Evolutionary conservation across 2,113 vertebrate species (phyloP).

Genomic region (Fukomys damarensis): DNA sequence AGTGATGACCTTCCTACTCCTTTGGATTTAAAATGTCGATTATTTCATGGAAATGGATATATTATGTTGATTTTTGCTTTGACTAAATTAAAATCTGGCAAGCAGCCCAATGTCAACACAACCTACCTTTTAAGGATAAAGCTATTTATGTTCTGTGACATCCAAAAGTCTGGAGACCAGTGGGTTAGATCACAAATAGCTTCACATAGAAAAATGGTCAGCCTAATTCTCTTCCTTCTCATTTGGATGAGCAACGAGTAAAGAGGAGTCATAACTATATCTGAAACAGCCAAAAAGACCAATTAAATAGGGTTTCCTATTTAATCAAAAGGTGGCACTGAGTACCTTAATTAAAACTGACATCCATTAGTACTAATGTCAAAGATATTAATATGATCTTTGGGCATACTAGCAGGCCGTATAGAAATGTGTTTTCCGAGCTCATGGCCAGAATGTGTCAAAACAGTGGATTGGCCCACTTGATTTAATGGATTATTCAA

Average conservation of each 20-base stretch:
- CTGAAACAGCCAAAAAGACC: conserved; percentile 1
- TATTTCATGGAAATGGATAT: neutral
- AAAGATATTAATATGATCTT: neutral
- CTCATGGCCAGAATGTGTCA: neutral
- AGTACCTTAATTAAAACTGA: conserved; percentile 10
- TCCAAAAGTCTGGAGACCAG: conserved; percentile 59
- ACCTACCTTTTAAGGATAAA: conserved; percentile 14
- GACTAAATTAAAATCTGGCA: conserved; percentile 61
- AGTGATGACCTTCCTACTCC: conserved; percentile 7
- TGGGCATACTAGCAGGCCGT: neutral
- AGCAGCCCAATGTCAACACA: conserved; percentile 34
- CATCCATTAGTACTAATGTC: neutral
- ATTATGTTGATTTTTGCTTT: conserved; percentile 27
- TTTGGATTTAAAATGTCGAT: conserved; percentile 55
- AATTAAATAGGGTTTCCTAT: conserved; percentile 30
- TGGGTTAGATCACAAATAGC: conserved; percentile 60
- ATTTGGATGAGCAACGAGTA: conserved; percentile 50
- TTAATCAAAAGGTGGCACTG: conserved; percentile 39
- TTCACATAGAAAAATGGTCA: conserved; percentile 68
- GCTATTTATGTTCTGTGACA: conserved; percentile 58
- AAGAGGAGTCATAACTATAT: conserved; percentile 19
- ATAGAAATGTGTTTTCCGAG: conserved; percentile 25
- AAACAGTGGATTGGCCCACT: neutral
- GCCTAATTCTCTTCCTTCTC: conserved; percentile 44
- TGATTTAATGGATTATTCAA: conserved; percentile 35